A percentile compares a stretch with the other conserved stretches of the same genome.
phyloP scores from a whole-genome alignment of 2,888 invertebrate species.

The Auanema freiburgensis region DNA sequence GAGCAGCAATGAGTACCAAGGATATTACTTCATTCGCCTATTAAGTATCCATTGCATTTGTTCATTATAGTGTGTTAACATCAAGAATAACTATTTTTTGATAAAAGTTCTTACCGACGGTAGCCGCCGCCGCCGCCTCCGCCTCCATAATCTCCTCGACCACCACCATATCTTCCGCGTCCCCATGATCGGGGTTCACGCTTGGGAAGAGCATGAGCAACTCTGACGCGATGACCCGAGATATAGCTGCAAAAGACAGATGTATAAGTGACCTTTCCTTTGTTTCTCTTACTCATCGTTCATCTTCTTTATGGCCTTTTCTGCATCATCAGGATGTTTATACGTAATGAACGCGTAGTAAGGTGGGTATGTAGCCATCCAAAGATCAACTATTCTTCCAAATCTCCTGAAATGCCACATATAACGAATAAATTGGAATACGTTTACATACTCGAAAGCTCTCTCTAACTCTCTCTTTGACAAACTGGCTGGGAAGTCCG shows the following conservation, averaged over 20 bases:
- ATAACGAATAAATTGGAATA: neutral
- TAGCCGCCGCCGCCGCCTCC: slow-evolving; percentile 4
- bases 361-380: slow-evolving; percentile 26
- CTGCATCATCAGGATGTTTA: slow-evolving; percentile 20
- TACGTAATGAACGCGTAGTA: slow-evolving; percentile 24
- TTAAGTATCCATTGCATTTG: too few relatives aligned
- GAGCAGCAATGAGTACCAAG: too few relatives aligned
- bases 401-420: slow-evolving; percentile 12
- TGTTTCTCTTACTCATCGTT: slow-evolving; percentile 18
- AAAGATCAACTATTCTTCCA: slow-evolving; percentile 19
- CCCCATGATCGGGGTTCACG: slow-evolving; percentile 12
- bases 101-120: slow-evolving; percentile 4
- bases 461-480: slow-evolving; percentile 18
- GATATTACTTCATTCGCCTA: too few relatives aligned
- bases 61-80: too few relatives aligned
- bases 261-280: neutral
- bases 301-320: slow-evolving; percentile 21
- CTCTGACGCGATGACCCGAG: slow-evolving; percentile 17
- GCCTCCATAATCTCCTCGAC: slow-evolving; percentile 5
- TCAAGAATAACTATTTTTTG: too few relatives aligned
- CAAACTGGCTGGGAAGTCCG: slow-evolving; percentile 19
- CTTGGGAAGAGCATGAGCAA: slow-evolving; percentile 21
- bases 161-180: slow-evolving; percentile 10
- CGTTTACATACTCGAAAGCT: slow-evolving; percentile 20
- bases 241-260: slow-evolving; percentile 10